A percentile compares a stretch with the other conserved stretches of the same genome.
Conservation (phyloP, 2,888 invertebrate species). For the Apeira syringaria region DNA sequence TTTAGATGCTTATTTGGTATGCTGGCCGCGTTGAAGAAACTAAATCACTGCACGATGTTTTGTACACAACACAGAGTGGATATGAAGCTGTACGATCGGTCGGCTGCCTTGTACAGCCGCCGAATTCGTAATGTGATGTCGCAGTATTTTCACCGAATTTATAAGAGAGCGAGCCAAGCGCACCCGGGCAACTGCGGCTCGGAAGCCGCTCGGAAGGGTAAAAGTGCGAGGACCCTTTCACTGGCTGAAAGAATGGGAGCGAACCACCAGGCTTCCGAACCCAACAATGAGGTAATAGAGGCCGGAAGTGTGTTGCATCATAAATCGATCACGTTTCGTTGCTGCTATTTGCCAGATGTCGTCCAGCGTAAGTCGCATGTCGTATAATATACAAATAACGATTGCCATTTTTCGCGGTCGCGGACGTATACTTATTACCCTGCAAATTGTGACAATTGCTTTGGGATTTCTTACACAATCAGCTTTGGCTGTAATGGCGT, state of each 20-base stretch:
- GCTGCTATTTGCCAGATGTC: slow-evolving; percentile 59
- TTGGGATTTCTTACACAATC: neutral
- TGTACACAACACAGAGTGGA: slow-evolving; percentile 55
- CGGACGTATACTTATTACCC: neutral
- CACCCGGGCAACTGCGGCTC: slow-evolving; percentile 60
- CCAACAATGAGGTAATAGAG: slow-evolving; percentile 75
- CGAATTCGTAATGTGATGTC: slow-evolving; percentile 81
- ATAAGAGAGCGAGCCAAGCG: slow-evolving; percentile 71
- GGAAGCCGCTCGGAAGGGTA: slow-evolving; percentile 66
- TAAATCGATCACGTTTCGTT: slow-evolving; percentile 60
- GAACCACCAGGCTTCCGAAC: slow-evolving; percentile 69
- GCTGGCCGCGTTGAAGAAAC: slow-evolving; percentile 64
- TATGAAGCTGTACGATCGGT: slow-evolving; percentile 54
- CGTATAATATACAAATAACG: slow-evolving; percentile 25
- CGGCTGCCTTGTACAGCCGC: slow-evolving; percentile 74
- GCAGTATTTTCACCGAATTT: slow-evolving; percentile 79
- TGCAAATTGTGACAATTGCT: neutral
- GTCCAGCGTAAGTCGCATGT: slow-evolving; percentile 29
- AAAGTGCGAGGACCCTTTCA: slow-evolving; percentile 81
- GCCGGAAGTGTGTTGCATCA: slow-evolving; percentile 72
- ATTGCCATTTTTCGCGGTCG: slow-evolving; percentile 9
- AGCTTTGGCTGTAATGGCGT: too few relatives aligned
- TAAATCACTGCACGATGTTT: slow-evolving; percentile 68
- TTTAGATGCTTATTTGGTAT: slow-evolving; percentile 65
- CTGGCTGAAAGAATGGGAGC: slow-evolving; percentile 81